These are phyloP conservation scores for Pygmarrhopalites habei DNA, from an alignment of 1,140 invertebrate species.

Conservation along the genomic window DNA sequence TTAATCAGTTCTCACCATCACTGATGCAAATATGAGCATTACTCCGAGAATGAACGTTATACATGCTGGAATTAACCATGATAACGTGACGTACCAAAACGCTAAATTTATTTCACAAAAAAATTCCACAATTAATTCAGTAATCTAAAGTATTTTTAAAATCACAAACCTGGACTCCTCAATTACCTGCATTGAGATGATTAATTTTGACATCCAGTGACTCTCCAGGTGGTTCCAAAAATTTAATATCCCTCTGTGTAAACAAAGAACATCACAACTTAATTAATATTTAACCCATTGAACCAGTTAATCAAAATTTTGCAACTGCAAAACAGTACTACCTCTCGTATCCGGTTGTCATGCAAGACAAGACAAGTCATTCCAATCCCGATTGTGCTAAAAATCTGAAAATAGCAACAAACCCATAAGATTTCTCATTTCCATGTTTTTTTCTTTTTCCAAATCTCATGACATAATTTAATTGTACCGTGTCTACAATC, in stretches of 20 bases:
- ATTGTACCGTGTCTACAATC: conserved; percentile 1
- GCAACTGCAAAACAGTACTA: too few relatives aligned
- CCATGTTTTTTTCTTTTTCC: background rate
- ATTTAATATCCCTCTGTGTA: conserved; percentile 2
- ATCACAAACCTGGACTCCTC: background rate
- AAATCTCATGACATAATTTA: too few relatives aligned
- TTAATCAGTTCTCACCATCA: conserved; percentile 2
- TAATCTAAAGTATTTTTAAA: background rate
- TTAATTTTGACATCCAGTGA: background rate
- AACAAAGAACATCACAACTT: too few relatives aligned
- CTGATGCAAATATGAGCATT: background rate
- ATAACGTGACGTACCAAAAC: conserved; percentile 3
- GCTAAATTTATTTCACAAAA: too few relatives aligned
- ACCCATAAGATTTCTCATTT: background rate
- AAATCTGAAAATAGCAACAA: background rate
- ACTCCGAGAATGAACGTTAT: conserved; percentile 6
- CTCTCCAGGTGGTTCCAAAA: conserved; percentile 7
- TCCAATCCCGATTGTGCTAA: conserved; percentile 4
- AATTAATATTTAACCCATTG: too few relatives aligned
- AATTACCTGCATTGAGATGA: background rate
- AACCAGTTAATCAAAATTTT: too few relatives aligned
- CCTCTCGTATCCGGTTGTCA: conserved; percentile 2
- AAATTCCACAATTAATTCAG: background rate
- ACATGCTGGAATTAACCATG: conserved; percentile 1
- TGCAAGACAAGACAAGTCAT: conserved; percentile 4